Conservation (phyloP, 1,140 invertebrate genomes). For the Battus philenor region DNA sequence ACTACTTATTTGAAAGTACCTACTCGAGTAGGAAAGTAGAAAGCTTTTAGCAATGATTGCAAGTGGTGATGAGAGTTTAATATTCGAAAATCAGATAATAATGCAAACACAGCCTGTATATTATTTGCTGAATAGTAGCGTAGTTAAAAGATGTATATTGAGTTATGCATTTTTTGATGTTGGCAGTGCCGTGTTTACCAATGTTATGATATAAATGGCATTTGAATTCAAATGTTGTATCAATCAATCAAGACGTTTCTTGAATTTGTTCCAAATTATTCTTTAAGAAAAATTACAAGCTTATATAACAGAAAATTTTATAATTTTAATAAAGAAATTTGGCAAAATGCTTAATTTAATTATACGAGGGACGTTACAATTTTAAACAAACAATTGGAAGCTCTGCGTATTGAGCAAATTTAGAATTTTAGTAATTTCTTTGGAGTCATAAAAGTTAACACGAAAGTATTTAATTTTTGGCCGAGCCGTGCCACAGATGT, state of each 20-base stretch:
- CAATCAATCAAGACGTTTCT: background rate
- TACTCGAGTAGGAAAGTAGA: conserved; percentile 55
- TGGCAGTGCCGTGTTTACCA: background rate
- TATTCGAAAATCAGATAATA: conserved; percentile 22
- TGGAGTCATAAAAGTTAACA: conserved; percentile 14
- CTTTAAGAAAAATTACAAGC: conserved; percentile 5
- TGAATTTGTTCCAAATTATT: conserved; percentile 8
- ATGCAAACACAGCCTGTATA: background rate
- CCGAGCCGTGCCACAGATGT: background rate
- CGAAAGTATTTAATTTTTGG: background rate
- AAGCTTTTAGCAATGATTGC: conserved; percentile 68
- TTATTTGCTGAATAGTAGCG: background rate
- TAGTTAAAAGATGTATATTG: conserved; percentile 2
- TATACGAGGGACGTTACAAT: conserved; percentile 8
- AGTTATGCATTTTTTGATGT: background rate
- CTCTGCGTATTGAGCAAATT: conserved; percentile 56
- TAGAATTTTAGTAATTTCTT: conserved; percentile 19
- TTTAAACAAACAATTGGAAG: conserved; percentile 37
- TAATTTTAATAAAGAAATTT: conserved; percentile 32
- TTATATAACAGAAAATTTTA: conserved; percentile 2
- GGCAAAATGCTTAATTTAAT: conserved; percentile 26
- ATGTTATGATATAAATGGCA: background rate
- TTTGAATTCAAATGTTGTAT: too few species aligned
- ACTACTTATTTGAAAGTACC: conserved; percentile 58
- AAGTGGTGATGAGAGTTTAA: conserved; percentile 42